Base-by-base conservation (phyloP, 1,140 invertebrate genomes). In the Drosophila saltans region DNA sequence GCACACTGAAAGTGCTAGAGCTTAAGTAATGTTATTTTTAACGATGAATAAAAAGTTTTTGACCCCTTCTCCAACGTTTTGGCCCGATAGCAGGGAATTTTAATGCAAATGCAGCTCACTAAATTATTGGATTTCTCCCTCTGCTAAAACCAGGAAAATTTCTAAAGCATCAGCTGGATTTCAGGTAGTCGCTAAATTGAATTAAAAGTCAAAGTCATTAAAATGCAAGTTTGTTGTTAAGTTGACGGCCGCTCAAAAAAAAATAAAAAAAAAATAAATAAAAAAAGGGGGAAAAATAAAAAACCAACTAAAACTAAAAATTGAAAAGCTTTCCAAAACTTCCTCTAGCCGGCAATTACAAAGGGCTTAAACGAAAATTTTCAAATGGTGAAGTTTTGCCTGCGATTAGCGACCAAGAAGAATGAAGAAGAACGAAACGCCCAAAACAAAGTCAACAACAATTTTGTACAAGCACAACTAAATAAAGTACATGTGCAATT, bases 141-240 rank as follows among this genome's bases (percentile, higher is more conserved):
- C 56, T 72, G 66, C 64, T 77, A 28, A 83, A 72, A 83, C 52
- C 59, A 61, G 9, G 16, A 48, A 48, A 48, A 21, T 48, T 48
- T 52, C 69, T 72, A 62, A 58, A 62, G 63, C 64, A 63, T 41
- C 71, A n/a, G 52, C 24, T 26, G 21, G 52, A 59, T 78, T 89
- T 69, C 72, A 81, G 84, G 78, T 78, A 52, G 61, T 48, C 45
- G 75, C 63, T 71, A 72, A 80, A 88, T 89, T 75, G 65, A 88
- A 89, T 88, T 81, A 88, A 88, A 89, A 78, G 66, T 78, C 66
- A 72, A 82, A 79, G 66, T 88, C 66, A 85, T 85, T 84, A 84
- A 84, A 78, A 82, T 72, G 60, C 72, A 80, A 86, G 69, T 82
- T 86, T 63, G 74, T 62, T 61, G 60, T 69, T 66, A 81, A 77